phyloP scores from a whole-genome alignment of 2,888 invertebrate species.

The Nowickia ferox region DNA sequence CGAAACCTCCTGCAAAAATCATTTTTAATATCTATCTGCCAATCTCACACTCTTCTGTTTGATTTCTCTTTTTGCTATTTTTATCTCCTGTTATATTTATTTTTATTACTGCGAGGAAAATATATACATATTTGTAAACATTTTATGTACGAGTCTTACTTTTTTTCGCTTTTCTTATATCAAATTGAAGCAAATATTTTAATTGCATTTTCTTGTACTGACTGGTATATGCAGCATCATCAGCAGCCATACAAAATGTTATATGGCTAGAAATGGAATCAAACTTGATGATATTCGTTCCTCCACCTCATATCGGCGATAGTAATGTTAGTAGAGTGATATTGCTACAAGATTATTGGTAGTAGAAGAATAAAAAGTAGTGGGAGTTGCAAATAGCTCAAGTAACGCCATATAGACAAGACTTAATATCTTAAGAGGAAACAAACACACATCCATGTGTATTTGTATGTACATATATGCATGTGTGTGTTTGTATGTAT shows the following conservation, averaged over 20 bases:
- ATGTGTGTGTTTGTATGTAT: slow-evolving; percentile 7
- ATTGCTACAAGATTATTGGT: slow-evolving; percentile 41
- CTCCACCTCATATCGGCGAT: slow-evolving; percentile 51
- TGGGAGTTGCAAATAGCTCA: slow-evolving; percentile 56
- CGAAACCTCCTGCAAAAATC: slow-evolving; percentile 3
- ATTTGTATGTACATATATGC: slow-evolving; percentile 30
- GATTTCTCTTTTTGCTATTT: neutral
- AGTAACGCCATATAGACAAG: slow-evolving; percentile 31
- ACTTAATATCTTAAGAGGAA: slow-evolving; percentile 42
- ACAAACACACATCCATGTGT: neutral
- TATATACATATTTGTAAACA: slow-evolving; percentile 25
- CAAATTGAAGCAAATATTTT: slow-evolving; percentile 74
- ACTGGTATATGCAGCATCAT: slow-evolving; percentile 10
- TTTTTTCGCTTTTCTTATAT: slow-evolving; percentile 45
- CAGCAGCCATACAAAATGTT: slow-evolving; percentile 50
- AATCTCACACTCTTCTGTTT: neutral
- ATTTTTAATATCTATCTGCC: slow-evolving; percentile 27
- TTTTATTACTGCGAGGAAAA: slow-evolving; percentile 53
- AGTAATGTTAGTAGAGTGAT: slow-evolving; percentile 17
- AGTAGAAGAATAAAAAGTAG: slow-evolving; percentile 5
- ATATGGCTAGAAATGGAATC: slow-evolving; percentile 47
- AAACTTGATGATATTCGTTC: slow-evolving; percentile 48
- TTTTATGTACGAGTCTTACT: slow-evolving; percentile 52
- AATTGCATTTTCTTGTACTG: slow-evolving; percentile 75
- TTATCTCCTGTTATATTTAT: slow-evolving; percentile 37